phyloP scores from a whole-genome alignment of 2,888 invertebrate genomes.

The Osmoderma eremita region DNA sequence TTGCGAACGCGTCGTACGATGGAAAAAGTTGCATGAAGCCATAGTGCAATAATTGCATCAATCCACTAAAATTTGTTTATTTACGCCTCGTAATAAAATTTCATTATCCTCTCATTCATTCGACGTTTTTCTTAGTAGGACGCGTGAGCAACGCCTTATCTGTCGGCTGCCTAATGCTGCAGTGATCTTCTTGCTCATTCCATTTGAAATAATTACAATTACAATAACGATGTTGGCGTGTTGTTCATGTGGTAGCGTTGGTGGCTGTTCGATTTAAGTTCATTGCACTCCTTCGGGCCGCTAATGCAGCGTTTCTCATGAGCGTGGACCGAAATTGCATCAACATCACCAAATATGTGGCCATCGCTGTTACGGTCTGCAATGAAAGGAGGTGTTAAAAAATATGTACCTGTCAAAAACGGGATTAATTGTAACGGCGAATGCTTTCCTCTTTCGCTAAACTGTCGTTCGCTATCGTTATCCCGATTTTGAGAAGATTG shows the following conservation, averaged over 20 bases:
- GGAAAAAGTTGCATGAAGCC: no score
- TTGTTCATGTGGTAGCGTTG: conserved; percentile 25
- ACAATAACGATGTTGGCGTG: conserved; percentile 13
- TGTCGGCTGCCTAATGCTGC: conserved; percentile 5
- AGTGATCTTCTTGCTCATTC: conserved; percentile 20
- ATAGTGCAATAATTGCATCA: no score
- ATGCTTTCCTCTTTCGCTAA: background rate
- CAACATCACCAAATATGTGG: conserved; percentile 77
- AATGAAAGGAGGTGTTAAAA: conserved; percentile 50
- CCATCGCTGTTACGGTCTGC: conserved; percentile 77
- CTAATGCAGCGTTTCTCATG: conserved; percentile 67
- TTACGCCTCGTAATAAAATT: no score
- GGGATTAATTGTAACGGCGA: conserved; percentile 23
- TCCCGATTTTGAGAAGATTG: background rate
- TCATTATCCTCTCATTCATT: no score
- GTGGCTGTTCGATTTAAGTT: conserved; percentile 36
- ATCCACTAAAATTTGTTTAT: no score
- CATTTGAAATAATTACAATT: conserved; percentile 20
- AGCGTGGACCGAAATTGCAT: conserved; percentile 78
- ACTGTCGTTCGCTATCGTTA: conserved; percentile 14
- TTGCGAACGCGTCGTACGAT: no score
- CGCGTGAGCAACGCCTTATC: no score
- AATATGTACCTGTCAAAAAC: conserved; percentile 5
- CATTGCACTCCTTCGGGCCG: conserved; percentile 52
- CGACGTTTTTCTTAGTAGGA: no score